Base-by-base conservation (phyloP, 2,797 vertebrate genomes). In the Typhlichthys eigenmanni region DNA sequence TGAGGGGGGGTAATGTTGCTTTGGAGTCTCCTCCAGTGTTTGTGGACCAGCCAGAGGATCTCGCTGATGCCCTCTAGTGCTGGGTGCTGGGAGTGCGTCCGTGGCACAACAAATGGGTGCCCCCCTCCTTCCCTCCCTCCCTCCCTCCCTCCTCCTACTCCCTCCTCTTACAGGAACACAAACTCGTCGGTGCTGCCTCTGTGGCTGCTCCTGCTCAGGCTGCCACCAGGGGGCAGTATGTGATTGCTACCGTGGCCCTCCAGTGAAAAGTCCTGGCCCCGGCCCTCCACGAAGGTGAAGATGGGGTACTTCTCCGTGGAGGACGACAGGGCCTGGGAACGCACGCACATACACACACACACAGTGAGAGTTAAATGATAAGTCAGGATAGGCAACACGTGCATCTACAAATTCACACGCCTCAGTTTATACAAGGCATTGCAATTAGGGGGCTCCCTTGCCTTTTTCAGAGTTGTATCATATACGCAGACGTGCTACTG, bases 211-310 rank as follows among this genome's bases (percentile, higher is more conserved):
- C 74, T 85, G 71, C 83, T 79, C 52, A 76, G 75, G 60, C 55
- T 85, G 43, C 85, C 49, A 3, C 5, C 89, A 0, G 80, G 52
- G 43, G 87, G 85, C 19, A 93, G 85, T 17, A 89, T 91, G 71
- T 88, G 91, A 62, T 79, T 90, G 16, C 87, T 83, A 77, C 91
- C 87, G 62, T 87, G 87, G 62, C 87, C 90, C 5, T 95, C 95
- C 46, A 94, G 84, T 65, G 90, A 90, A 48, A 94, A 95, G 75
- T 95, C 95, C 84, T 95, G 95, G 75, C 94, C 84, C 0, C 81
- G 87, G 47, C 96, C 95, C n/a, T 96, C 95, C 0, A 94, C 92
- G 19, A 97, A 89, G 1, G 94, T 96, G 71, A 97, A 97, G 85
- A 96, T 93, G 58, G 96, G 95, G 66, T 96, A 97, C 64, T 94